Evolutionary conservation across 2,797 vertebrate genomes (phyloP).

Genomic region (Peromyscus eremicus): DNA sequence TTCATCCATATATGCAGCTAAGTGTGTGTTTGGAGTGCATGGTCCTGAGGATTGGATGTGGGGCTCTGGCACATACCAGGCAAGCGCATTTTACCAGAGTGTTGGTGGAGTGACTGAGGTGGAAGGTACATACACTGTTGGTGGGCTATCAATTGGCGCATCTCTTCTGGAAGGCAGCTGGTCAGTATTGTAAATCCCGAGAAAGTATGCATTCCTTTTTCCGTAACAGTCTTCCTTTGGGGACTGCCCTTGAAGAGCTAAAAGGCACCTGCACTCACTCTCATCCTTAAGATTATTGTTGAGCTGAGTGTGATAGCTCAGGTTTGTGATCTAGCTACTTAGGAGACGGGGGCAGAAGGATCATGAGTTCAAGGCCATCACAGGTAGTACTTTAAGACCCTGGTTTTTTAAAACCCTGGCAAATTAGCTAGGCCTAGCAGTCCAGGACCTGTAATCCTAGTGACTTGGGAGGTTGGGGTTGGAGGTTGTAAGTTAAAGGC

Average conservation of each 20-base stretch:
- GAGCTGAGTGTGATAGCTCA: not conserved
- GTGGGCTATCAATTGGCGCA: not conserved
- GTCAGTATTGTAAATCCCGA: not conserved
- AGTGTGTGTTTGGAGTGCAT: not conserved
- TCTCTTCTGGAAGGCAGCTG: slow-evolving; percentile 1
- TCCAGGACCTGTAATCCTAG: not conserved
- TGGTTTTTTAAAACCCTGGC: not conserved
- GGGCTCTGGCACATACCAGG: not conserved
- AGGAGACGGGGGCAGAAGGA: not conserved
- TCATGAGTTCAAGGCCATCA: not conserved
- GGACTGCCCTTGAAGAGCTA: slow-evolving; percentile 16
- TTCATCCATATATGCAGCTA: not conserved
- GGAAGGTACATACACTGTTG: not conserved
- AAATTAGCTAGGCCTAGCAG: not conserved
- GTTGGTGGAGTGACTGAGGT: not conserved
- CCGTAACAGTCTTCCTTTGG: not conserved
- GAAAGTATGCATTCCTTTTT: slow-evolving; percentile 1
- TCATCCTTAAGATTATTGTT: not conserved
- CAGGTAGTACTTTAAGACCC: not conserved
- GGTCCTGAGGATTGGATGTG: not conserved
- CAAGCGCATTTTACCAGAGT: not conserved
- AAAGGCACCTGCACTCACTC: not conserved
- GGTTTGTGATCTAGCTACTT: not conserved
- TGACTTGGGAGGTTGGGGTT: not conserved
- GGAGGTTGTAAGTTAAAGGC: not conserved